Evolutionary conservation across 2,797 vertebrate species (phyloP).

Genomic region (Danionella dracula): DNA sequence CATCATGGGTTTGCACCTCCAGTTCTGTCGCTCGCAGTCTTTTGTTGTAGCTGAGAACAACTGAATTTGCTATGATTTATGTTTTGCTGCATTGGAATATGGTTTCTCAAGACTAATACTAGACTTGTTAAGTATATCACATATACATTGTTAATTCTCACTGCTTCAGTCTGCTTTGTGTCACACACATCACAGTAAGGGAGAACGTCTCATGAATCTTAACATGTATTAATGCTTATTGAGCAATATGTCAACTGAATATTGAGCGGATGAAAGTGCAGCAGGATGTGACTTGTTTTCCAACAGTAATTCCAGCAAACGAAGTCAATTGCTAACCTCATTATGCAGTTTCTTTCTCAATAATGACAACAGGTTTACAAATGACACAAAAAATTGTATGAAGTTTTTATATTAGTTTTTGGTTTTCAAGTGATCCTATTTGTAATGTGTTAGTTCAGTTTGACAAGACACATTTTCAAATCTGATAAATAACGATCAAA

Average conservation of each 20-base stretch:
- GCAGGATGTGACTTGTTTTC: not conserved
- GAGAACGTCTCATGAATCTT: not conserved
- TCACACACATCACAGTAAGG: not conserved
- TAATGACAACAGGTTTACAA: no score
- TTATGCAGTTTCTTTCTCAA: not conserved
- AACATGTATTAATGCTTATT: not conserved
- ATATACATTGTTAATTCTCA: not conserved
- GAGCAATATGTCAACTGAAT: not conserved
- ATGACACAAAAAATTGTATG: no score
- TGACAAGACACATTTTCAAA: no score
- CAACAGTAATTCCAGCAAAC: not conserved
- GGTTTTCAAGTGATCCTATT: no score
- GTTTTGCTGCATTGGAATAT: constrained; percentile 9
- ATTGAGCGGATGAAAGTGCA: not conserved
- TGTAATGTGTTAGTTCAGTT: no score
- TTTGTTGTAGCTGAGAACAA: not conserved
- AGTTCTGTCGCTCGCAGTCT: not conserved
- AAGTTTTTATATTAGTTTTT: no score
- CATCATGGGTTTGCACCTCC: not conserved
- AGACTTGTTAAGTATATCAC: not conserved
- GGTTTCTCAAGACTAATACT: constrained; percentile 5
- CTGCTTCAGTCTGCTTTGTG: not conserved
- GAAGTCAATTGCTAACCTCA: not conserved
- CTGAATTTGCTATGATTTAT: constrained; percentile 38
- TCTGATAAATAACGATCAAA: no score